phyloP scores from a whole-genome alignment of 2,797 vertebrate species.

The Pseudomugil tenellus region DNA sequence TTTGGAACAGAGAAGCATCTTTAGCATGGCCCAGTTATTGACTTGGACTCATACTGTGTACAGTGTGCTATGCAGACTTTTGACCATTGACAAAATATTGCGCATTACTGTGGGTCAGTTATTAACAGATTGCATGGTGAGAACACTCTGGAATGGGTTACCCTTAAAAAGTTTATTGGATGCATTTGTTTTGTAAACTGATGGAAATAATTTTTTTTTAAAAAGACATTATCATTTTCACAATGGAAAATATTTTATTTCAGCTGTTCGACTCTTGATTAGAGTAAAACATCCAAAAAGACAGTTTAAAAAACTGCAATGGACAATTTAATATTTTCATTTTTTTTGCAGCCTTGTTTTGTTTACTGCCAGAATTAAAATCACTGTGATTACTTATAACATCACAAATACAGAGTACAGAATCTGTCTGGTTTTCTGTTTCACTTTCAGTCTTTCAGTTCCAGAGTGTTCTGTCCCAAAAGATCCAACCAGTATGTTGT shows the following conservation, averaged over 20 bases:
- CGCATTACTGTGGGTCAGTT: slow-evolving; percentile 57
- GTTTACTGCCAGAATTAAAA: slow-evolving; percentile 60
- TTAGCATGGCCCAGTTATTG: slow-evolving; percentile 70
- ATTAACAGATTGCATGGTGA: slow-evolving; percentile 36
- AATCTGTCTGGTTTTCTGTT: background rate
- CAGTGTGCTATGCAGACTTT: slow-evolving; percentile 76
- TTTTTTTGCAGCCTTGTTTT: slow-evolving; percentile 35
- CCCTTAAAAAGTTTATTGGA: slow-evolving; percentile 22
- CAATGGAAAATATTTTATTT: background rate
- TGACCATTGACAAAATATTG: slow-evolving; percentile 58
- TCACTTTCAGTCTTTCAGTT: slow-evolving; percentile 53
- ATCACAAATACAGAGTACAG: slow-evolving; percentile 14
- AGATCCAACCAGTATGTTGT: slow-evolving; percentile 31
- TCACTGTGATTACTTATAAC: slow-evolving; percentile 69
- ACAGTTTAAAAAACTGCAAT: slow-evolving; percentile 14
- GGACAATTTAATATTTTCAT: slow-evolving; percentile 1
- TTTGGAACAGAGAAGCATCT: slow-evolving; percentile 55
- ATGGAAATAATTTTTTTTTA: background rate
- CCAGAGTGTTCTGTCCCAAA: slow-evolving; percentile 63
- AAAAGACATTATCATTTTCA: slow-evolving; percentile 10
- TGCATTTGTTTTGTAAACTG: background rate
- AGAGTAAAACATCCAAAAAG: background rate
- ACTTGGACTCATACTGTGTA: slow-evolving; percentile 80
- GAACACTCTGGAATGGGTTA: slow-evolving; percentile 67
- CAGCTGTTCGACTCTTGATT: slow-evolving; percentile 24